Conservation (phyloP, 2,797 vertebrate species). For the Sandelia bainsii region DNA sequence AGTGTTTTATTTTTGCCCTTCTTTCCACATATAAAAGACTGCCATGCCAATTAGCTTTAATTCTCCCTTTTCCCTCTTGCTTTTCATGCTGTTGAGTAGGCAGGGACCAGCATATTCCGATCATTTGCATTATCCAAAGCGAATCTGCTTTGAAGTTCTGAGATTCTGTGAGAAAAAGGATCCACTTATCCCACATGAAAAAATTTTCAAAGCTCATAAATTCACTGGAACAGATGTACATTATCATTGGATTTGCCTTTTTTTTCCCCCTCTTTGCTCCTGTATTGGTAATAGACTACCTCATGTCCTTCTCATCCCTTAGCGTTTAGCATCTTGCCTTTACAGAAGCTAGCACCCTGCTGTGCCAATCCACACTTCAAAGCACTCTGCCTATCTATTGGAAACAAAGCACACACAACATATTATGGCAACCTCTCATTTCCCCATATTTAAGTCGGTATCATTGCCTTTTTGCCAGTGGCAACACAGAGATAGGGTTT, state of each 20-base stretch:
- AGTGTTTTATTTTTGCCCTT: constrained; percentile 85
- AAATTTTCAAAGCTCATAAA: constrained; percentile 99
- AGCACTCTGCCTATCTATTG: constrained; percentile 93
- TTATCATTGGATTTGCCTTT: constrained; percentile 97
- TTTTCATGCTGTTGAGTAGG: constrained; percentile 89
- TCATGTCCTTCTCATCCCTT: constrained; percentile 90
- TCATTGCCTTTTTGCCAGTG: constrained; percentile 85
- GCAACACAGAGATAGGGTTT: constrained; percentile 83
- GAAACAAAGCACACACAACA: constrained; percentile 94
- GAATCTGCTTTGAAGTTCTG: constrained; percentile 98
- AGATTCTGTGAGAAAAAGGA: constrained; percentile 97
- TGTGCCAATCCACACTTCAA: constrained; percentile 97
- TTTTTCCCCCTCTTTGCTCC: constrained; percentile 87
- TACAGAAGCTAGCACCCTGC: constrained; percentile 92
- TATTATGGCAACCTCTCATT: constrained; percentile 92
- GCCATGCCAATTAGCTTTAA: constrained; percentile 95
- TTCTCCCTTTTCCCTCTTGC: constrained; percentile 79
- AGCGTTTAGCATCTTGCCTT: constrained; percentile 92
- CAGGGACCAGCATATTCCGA: constrained; percentile 86
- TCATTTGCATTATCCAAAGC: constrained; percentile 98
- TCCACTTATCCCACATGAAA: constrained; percentile 97
- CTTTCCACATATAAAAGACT: constrained; percentile 92
- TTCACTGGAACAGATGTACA: constrained; percentile 99
- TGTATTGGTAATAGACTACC: constrained; percentile 94
- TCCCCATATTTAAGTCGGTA: constrained; percentile 92